phyloP scores from a whole-genome alignment of 2,113 vertebrate species.

The Willisornis vidua region DNA sequence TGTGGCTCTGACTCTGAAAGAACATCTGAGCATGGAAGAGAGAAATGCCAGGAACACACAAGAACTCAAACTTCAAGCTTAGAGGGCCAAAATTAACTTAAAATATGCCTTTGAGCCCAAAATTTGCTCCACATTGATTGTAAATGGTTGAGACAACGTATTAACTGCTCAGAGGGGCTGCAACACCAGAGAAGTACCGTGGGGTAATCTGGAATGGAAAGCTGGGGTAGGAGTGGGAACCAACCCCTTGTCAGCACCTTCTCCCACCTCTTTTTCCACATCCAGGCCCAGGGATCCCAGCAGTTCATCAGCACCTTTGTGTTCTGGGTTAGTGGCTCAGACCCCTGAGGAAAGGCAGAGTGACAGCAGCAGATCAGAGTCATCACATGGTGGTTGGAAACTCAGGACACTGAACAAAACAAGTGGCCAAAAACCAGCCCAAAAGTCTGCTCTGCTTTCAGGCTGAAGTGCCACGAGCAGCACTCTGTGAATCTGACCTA shows the following conservation, averaged over 20 bases:
- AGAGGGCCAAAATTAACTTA: neutral
- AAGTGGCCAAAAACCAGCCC: neutral
- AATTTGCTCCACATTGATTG: neutral
- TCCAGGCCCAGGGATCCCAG: neutral
- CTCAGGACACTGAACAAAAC: neutral
- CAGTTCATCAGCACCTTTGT: accelerated
- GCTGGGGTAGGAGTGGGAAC: accelerated
- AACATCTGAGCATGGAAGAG: neutral
- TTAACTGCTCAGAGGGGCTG: neutral
- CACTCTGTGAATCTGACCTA: neutral
- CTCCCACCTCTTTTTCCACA: neutral
- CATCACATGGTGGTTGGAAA: neutral
- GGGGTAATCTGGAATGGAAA: neutral
- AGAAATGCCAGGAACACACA: accelerated
- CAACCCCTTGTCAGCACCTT: neutral
- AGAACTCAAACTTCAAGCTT: neutral
- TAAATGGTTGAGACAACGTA: neutral
- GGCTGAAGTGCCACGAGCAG: neutral
- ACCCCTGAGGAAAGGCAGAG: neutral
- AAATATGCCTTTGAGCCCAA: accelerated
- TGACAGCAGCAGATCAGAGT: neutral
- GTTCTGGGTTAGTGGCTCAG: neutral
- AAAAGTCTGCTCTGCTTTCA: neutral
- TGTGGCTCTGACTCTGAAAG: neutral
- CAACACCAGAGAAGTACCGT: neutral